Percentiles rank a stretch among this genome's conserved stretches.
Conservation (phyloP, 2,113 vertebrate species). For the Cynoglossus semilaevis region DNA sequence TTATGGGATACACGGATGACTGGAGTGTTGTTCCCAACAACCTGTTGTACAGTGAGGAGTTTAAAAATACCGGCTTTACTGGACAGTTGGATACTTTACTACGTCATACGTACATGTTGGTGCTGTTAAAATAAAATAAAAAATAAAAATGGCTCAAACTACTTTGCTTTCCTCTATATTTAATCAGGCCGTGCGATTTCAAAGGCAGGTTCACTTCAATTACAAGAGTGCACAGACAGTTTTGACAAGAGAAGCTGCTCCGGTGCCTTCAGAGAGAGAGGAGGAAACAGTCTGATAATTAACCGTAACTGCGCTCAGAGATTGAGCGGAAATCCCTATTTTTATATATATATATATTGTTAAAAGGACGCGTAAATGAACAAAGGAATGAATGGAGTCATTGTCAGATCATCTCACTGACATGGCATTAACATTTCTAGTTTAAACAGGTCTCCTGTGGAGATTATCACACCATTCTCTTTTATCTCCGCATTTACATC, state of each 20-base stretch:
- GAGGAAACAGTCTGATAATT: slow-evolving; percentile 23
- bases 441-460: slow-evolving; percentile 34
- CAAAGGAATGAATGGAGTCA: slow-evolving; percentile 46
- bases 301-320: slow-evolving; percentile 27
- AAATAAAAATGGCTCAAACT: no score
- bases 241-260: slow-evolving; percentile 27
- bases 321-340: slow-evolving; percentile 40
- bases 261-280: slow-evolving; percentile 13
- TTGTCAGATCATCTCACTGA: slow-evolving; percentile 41
- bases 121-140: no score
- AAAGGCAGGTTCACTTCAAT: slow-evolving; percentile 32
- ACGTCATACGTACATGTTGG: no score
- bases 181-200: slow-evolving; percentile 1
- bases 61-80: no score
- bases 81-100: no score
- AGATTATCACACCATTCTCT: slow-evolving; percentile 15
- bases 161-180: no score
- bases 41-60: not conserved
- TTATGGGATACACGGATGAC: slow-evolving; percentile 47
- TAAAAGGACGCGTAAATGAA: slow-evolving; percentile 37
- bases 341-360: no score
- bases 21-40: not conserved
- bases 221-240: slow-evolving; percentile 32
- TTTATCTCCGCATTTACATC: slow-evolving; percentile 24
- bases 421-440: slow-evolving; percentile 35